Conservation (phyloP, 2,797 vertebrate genomes). For the Sebastes glaucus region DNA sequence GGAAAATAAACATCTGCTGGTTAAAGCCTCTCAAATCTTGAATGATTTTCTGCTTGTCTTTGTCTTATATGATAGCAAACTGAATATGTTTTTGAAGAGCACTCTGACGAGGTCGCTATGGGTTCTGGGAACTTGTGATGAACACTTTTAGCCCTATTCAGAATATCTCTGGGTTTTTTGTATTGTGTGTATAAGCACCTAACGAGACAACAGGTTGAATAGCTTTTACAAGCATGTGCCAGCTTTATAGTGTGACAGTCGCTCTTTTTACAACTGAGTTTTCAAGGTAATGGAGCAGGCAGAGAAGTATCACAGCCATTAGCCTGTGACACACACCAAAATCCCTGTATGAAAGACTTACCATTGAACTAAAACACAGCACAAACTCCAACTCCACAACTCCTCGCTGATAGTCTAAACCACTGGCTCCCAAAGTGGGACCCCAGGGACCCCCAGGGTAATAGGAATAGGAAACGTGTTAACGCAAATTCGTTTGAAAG, state of each 20-base stretch:
- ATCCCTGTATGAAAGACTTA: background rate
- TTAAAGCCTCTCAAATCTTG: background rate
- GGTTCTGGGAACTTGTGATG: background rate
- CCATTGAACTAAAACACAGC: background rate
- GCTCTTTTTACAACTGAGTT: background rate
- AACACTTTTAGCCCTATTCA: background rate
- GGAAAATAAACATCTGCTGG: background rate
- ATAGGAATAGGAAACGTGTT: too few species aligned
- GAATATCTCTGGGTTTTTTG: background rate
- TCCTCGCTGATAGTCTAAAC: background rate
- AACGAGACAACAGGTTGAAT: background rate
- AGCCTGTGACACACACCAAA: background rate
- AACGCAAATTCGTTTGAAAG: too few species aligned
- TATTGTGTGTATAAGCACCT: background rate
- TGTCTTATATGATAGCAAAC: background rate
- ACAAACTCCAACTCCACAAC: background rate
- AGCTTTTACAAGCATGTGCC: background rate
- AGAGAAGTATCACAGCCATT: background rate
- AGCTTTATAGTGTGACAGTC: background rate
- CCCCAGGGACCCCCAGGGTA: too few species aligned
- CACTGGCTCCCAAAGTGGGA: too few species aligned
- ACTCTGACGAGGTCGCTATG: background rate
- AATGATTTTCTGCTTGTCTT: background rate
- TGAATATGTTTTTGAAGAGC: background rate
- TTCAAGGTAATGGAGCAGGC: background rate